Evolutionary conservation across 2,113 vertebrate species (phyloP), one percentile per base, ranked within the genome.

Genomic region (Megalops atlanticus): DNA sequence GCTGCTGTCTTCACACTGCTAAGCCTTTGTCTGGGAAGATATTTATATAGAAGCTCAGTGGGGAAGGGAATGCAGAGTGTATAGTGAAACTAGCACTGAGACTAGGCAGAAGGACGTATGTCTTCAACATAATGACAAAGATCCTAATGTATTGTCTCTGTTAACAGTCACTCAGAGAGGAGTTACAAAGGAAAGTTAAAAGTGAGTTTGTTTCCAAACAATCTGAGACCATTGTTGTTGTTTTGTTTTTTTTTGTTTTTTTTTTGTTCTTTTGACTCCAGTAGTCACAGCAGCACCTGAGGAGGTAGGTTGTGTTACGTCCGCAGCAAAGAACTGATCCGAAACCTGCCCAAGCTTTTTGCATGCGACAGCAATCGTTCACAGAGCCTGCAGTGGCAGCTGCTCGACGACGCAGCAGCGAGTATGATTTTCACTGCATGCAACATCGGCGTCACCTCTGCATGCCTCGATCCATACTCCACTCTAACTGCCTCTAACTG

Each of bases 241-340:
- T 40, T 52, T 78, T 69, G 80, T 40, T 27, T 82, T 7, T 78
- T 54, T 83, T 85, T 24, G 82, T 69, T 83, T 89, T 72, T 82
- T 85, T 83, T 80, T 83, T 91, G 90, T 91, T 87, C 90, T 90
- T 91, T 85, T 91, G 83, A 27, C 94, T 92, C 91, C 92, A 96
- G 95, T 96, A 94, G 95, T 92, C 89, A 96, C 96, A 90, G 81
- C 89, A 88, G 87, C 92, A 78, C 93, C 95, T 84, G 94, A 96
- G 84, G 94, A 97, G 96, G 96, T 97, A 91, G 90, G 91, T 92
- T 84, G 80, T 45, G 76, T 39, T 4, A 38, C 72, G 41, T 73
- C 43, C 73, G 43, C 49, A 24, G 38, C 70, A 70, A 64, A 77
- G 41, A 79, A 49, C 39, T 78, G 41, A 68, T 40, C 45, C n/a